phyloP scores from a whole-genome alignment of 2,113 vertebrate genomes.

The Passer montanus region DNA sequence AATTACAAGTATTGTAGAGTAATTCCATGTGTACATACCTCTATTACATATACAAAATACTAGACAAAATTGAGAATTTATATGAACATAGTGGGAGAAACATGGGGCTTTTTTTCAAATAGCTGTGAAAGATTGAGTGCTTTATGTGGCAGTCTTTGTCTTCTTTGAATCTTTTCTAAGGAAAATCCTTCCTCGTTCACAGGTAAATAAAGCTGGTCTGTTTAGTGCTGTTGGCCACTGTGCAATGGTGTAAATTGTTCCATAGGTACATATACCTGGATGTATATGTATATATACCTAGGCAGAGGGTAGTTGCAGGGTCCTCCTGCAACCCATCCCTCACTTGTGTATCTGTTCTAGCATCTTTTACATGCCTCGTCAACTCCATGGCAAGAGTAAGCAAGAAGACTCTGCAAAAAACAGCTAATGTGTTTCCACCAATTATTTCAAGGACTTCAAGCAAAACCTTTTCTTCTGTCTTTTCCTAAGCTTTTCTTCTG shows the following conservation, averaged over 20 bases:
- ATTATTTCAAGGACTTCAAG: not conserved
- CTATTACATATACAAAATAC: not conserved
- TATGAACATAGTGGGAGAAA: not conserved
- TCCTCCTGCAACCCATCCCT: not conserved
- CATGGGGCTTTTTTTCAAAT: not conserved
- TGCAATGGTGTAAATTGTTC: not conserved
- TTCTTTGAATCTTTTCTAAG: not conserved
- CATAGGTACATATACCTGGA: too few species aligned
- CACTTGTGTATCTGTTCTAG: not conserved
- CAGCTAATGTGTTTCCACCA: not conserved
- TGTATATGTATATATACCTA: not conserved
- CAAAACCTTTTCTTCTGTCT: not conserved
- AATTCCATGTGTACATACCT: not conserved
- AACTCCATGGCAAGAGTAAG: not conserved
- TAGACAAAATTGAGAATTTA: slow-evolving; percentile 9
- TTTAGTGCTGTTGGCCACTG: not conserved
- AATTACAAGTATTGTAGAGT: not conserved
- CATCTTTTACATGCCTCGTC: not conserved
- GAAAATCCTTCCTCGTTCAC: not conserved
- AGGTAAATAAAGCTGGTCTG: not conserved
- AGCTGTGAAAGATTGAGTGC: not conserved
- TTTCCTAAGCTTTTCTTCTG: not conserved
- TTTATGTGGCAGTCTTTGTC: not conserved
- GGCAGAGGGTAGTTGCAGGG: not conserved
- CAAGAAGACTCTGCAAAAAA: slow-evolving; percentile 2